These are phyloP conservation scores for Drosophila azteca DNA, from an alignment of 1,140 invertebrate genomes.

Conservation along the genomic window DNA sequence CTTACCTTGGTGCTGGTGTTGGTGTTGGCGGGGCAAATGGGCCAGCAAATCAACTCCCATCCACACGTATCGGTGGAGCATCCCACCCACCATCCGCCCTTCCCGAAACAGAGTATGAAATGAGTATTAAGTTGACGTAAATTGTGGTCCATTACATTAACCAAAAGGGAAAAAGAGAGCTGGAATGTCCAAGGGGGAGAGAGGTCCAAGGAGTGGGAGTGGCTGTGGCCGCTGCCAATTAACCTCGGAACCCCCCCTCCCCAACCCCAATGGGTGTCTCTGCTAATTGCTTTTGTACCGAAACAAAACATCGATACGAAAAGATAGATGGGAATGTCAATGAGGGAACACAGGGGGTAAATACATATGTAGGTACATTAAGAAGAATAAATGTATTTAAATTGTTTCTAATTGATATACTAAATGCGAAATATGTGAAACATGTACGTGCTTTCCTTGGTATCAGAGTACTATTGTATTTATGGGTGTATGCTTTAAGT, in stretches of 20 bases:
- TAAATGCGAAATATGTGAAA: no score
- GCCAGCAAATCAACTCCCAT: slow-evolving; percentile 63
- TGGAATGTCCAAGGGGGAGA: not conserved
- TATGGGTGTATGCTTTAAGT: no score
- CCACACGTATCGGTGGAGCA: slow-evolving; percentile 18
- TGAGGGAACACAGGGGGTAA: not conserved
- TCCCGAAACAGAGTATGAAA: slow-evolving; percentile 25
- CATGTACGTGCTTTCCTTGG: no score
- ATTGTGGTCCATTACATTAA: slow-evolving; percentile 83
- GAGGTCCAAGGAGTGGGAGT: no score
- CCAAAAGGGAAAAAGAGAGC: slow-evolving; percentile 21
- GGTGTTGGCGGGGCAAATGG: slow-evolving; percentile 58
- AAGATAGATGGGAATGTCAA: slow-evolving; percentile 15
- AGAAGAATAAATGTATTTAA: no score
- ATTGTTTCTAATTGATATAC: no score
- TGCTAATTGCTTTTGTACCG: slow-evolving; percentile 65
- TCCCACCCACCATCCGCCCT: slow-evolving; percentile 4
- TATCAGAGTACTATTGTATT: no score
- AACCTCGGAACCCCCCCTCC: slow-evolving; percentile 24
- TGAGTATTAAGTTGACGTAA: slow-evolving; percentile 83
- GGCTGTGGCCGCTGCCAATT: slow-evolving; percentile 46
- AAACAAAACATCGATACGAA: slow-evolving; percentile 26
- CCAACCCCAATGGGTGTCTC: slow-evolving; percentile 18
- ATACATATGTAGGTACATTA: no score
- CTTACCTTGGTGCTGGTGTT: slow-evolving; percentile 62